Conservation (phyloP, 2,888 invertebrate species). For the Drosophila affinis region DNA sequence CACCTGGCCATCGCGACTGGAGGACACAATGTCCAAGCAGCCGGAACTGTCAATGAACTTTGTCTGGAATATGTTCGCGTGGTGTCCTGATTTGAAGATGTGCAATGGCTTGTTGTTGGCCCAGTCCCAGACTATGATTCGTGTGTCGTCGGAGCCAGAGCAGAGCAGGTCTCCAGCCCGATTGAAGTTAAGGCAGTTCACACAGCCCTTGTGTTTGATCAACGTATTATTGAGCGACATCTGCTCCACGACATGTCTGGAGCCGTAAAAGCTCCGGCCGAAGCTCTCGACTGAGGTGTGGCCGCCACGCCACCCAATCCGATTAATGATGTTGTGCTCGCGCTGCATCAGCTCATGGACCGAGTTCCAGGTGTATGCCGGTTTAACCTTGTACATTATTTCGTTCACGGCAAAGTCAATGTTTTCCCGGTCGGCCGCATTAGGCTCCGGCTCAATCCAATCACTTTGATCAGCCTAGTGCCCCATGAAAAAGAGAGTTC, state of each 20-base stretch:
- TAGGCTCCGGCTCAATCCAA: not conserved
- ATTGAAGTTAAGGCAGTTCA: constrained; percentile 96
- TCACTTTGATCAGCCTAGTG: not conserved
- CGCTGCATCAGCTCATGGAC: constrained; percentile 75
- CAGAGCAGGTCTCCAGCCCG: constrained; percentile 88
- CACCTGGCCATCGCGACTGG: constrained; percentile 95
- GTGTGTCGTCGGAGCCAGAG: constrained; percentile 95
- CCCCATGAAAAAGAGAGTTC: not conserved
- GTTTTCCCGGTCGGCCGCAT: constrained; percentile 24
- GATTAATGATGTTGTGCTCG: constrained; percentile 71
- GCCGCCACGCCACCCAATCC: constrained; percentile 71
- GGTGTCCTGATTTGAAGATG: constrained; percentile 91
- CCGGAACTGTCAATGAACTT: constrained; percentile 91
- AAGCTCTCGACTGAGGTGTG: constrained; percentile 59
- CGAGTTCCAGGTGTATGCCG: constrained; percentile 76
- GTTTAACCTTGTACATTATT: constrained; percentile 74
- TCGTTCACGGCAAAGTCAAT: constrained; percentile 55
- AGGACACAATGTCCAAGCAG: constrained; percentile 93
- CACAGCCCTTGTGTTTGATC: constrained; percentile 93
- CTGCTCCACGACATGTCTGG: constrained; percentile 92
- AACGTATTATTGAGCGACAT: constrained; percentile 91
- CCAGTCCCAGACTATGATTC: constrained; percentile 96
- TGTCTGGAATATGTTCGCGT: constrained; percentile 94
- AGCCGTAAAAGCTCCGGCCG: constrained; percentile 86
- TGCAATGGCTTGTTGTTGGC: constrained; percentile 87